phyloP scores from a whole-genome alignment of 2,113 vertebrate species.

The Erythrocercus mccallii region DNA sequence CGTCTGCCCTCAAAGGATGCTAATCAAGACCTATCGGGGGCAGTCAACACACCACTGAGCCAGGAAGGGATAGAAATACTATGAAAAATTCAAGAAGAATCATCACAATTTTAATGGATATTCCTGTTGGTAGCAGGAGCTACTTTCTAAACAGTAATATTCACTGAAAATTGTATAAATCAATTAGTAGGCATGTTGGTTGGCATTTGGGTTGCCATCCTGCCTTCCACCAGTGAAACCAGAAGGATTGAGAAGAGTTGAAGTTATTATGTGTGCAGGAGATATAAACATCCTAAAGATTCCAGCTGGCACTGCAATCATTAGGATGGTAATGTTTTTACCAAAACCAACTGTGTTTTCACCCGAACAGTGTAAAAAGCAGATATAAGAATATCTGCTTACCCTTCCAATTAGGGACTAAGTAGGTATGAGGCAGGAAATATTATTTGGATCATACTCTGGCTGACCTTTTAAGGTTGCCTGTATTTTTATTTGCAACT shows the following conservation, averaged over 20 bases:
- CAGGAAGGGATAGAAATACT: background rate
- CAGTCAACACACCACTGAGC: background rate
- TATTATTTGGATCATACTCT: background rate
- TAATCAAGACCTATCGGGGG: background rate
- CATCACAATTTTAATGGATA: background rate
- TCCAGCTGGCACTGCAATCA: background rate
- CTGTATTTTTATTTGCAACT: slow-evolving; percentile 1
- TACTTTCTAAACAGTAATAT: background rate
- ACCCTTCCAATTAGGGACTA: background rate
- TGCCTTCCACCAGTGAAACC: background rate
- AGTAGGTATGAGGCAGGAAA: background rate
- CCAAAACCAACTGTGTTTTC: background rate
- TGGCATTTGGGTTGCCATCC: background rate
- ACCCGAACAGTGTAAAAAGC: background rate
- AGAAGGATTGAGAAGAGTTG: background rate
- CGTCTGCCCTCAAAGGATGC: background rate
- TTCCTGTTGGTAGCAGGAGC: background rate
- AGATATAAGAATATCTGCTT: background rate
- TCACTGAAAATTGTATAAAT: background rate
- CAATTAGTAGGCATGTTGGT: background rate
- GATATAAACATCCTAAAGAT: background rate
- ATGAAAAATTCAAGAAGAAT: background rate
- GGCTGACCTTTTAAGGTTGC: slow-evolving; percentile 43
- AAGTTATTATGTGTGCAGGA: background rate
- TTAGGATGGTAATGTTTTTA: background rate